Percentiles rank a stretch among this genome's conserved stretches.
Evolutionary conservation across 2,888 invertebrate species (phyloP).

Genomic region (Sphecodes monilicornis): DNA sequence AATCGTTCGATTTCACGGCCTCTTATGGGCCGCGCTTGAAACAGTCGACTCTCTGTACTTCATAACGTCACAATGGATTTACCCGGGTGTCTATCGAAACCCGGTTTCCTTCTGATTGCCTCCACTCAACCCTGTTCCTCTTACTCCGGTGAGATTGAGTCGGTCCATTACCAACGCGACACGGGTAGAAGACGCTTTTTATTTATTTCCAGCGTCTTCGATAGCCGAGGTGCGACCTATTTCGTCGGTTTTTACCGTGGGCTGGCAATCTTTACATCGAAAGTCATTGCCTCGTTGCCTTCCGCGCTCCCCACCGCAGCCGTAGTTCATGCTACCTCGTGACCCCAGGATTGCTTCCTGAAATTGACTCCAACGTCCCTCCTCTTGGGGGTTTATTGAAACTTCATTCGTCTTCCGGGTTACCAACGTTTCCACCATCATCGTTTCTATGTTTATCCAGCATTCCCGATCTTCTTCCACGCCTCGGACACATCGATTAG

Average conservation of each 20-base stretch:
- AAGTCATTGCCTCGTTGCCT: conserved; percentile 52
- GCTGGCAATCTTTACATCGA: conserved; percentile 61
- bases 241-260: conserved; percentile 55
- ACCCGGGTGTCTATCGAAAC: conserved; percentile 62
- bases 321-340: conserved; percentile 52
- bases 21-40: conserved; percentile 5
- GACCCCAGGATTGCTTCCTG: conserved; percentile 63
- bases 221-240: conserved; percentile 42
- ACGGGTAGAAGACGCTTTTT: conserved; percentile 55
- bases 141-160: conserved; percentile 64
- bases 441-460: conserved; percentile 22
- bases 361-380: conserved; percentile 69
- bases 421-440: background rate
- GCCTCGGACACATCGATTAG: conserved; percentile 57
- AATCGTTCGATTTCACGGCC: conserved; percentile 9
- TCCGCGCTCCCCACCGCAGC: conserved; percentile 23
- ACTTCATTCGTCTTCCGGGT: conserved; percentile 61
- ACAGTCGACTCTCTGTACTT: conserved; percentile 30
- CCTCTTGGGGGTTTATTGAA: conserved; percentile 67
- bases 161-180: conserved; percentile 64
- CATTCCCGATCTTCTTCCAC: conserved; percentile 18
- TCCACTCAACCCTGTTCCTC: conserved; percentile 48
- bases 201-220: conserved; percentile 58
- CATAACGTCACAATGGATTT: conserved; percentile 55
- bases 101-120: conserved; percentile 62